phyloP scores from a whole-genome alignment of 2,113 vertebrate species.

The Ellobius talpinus region DNA sequence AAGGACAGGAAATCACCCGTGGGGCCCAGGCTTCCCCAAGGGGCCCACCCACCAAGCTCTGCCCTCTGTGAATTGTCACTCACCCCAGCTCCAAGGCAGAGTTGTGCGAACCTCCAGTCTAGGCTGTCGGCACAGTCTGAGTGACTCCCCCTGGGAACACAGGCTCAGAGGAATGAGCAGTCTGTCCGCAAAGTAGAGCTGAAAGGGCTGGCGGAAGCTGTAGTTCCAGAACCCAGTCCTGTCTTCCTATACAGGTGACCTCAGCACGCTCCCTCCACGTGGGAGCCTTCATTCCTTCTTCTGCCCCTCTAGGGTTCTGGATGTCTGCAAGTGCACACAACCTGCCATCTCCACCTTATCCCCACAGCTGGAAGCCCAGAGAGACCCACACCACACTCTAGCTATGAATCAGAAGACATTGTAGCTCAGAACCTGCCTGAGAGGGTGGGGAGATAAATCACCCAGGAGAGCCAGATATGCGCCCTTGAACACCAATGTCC shows the following conservation, averaged over 20 bases:
- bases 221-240: background rate
- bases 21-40: background rate
- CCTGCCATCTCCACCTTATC: background rate
- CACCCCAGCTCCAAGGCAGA: background rate
- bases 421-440: background rate
- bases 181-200: accelerated
- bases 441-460: background rate
- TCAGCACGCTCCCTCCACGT: too few species aligned
- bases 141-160: background rate
- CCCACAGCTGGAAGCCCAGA: background rate
- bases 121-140: background rate
- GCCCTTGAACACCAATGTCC: background rate
- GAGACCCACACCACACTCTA: background rate
- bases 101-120: background rate
- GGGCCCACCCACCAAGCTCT: background rate
- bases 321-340: accelerated
- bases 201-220: background rate
- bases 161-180: background rate
- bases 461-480: background rate
- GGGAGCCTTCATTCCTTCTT: background rate
- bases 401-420: background rate
- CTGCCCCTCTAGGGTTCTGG: accelerated
- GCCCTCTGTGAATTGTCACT: background rate
- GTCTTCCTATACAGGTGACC: background rate
- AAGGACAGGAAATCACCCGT: background rate